Evolutionary conservation across 1,140 invertebrate genomes (phyloP).

Genomic region (Ceratosolen fusciceps): DNA sequence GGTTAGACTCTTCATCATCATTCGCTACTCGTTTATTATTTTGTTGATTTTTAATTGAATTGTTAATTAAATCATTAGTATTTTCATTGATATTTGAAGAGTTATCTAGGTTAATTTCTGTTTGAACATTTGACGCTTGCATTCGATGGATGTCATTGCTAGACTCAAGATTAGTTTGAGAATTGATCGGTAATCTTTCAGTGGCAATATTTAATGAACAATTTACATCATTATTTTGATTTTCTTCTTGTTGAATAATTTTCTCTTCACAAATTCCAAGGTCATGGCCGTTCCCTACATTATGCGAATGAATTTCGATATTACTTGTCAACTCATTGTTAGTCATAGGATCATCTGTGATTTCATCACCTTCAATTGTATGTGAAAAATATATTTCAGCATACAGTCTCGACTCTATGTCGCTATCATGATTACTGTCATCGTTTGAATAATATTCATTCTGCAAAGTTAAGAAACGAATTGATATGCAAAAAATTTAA

Average conservation of each 20-base stretch:
- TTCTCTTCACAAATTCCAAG: not conserved
- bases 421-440: constrained; percentile 53
- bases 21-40: too few species aligned
- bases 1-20: not conserved
- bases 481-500: too few species aligned
- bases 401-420: constrained; percentile 59
- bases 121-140: not conserved
- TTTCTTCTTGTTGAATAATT: not conserved
- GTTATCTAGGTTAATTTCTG: not conserved
- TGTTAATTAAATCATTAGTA: not conserved
- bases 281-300: not conserved
- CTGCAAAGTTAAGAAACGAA: constrained; percentile 9
- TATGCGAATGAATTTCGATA: not conserved
- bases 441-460: constrained; percentile 16
- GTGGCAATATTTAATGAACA: not conserved
- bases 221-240: not conserved
- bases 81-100: not conserved
- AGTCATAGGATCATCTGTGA: not conserved
- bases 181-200: not conserved
- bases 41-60: not conserved
- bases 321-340: not conserved
- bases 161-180: not conserved
- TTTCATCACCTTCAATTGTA: constrained; percentile 35
- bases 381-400: constrained; percentile 59
- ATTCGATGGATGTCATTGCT: not conserved